These are phyloP conservation scores for Orthosia cruda DNA, from an alignment of 2,888 invertebrate species.

Conservation along the genomic window DNA sequence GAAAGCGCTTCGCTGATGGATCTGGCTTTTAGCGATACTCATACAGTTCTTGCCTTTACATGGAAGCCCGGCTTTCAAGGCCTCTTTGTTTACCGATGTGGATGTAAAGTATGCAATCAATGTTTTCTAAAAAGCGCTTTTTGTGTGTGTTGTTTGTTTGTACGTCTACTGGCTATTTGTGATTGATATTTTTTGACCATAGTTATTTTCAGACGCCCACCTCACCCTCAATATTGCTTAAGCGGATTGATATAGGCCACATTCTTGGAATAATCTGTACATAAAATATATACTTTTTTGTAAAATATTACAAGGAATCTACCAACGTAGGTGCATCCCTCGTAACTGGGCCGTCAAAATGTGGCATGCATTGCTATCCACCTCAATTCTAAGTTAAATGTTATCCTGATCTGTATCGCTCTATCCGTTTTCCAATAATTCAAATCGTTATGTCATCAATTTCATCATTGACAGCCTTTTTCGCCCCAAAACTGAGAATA, in stretches of 20 bases:
- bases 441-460: not conserved
- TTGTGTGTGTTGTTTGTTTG: slow-evolving; percentile 18
- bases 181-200: not conserved
- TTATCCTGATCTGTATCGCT: not conserved
- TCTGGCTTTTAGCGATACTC: slow-evolving; percentile 78
- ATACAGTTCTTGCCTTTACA: slow-evolving; percentile 73
- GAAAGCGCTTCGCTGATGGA: slow-evolving; percentile 75
- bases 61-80: slow-evolving; percentile 67
- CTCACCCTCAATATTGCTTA: too few species aligned
- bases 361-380: too few species aligned
- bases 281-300: too few species aligned
- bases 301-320: too few species aligned
- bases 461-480: too few species aligned
- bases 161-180: not conserved
- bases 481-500: too few species aligned
- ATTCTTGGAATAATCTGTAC: not conserved
- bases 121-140: slow-evolving; percentile 71
- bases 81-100: slow-evolving; percentile 77
- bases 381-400: too few species aligned
- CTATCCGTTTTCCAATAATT: not conserved
- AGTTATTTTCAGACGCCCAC: too few species aligned
- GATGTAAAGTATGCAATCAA: slow-evolving; percentile 72
- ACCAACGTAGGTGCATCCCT: too few species aligned
- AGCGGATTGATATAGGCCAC: not conserved
- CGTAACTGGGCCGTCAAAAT: too few species aligned